phyloP scores from a whole-genome alignment of 2,113 vertebrate species.

The Nestor notabilis region DNA sequence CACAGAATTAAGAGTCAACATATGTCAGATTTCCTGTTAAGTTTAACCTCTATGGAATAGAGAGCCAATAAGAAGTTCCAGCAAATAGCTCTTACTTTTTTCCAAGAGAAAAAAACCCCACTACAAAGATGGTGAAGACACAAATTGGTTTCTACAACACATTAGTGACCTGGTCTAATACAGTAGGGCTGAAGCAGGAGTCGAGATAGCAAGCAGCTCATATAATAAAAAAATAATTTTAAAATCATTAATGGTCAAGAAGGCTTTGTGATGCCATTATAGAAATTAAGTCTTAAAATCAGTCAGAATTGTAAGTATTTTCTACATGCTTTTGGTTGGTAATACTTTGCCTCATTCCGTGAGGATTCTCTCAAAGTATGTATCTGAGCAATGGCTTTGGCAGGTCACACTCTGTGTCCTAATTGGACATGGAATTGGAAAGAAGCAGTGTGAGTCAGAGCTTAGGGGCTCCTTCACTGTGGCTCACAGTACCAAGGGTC shows the following conservation, averaged over 20 bases:
- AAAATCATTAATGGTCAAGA: background rate
- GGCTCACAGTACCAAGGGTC: background rate
- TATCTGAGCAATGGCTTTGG: background rate
- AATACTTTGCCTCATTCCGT: background rate
- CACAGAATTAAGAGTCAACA: background rate
- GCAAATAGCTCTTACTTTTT: background rate
- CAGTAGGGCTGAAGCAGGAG: background rate
- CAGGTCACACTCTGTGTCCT: background rate
- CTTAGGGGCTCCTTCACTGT: rapidly evolving
- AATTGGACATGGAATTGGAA: background rate
- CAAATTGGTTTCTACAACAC: slow-evolving; percentile 1
- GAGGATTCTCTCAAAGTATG: background rate
- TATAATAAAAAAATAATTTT: background rate
- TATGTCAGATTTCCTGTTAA: background rate
- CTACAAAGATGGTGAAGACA: background rate
- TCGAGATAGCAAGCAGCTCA: background rate
- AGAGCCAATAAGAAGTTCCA: background rate
- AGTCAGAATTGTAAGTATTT: background rate
- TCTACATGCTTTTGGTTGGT: background rate
- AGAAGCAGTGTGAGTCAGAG: background rate
- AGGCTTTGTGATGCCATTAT: background rate
- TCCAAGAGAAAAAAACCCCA: background rate
- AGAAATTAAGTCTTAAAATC: background rate
- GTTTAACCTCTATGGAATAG: background rate
- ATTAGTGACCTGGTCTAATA: slow-evolving; percentile 1